Evolutionary conservation across 1,140 invertebrate species (phyloP).

Genomic region (Drosophila pallidifrons): DNA sequence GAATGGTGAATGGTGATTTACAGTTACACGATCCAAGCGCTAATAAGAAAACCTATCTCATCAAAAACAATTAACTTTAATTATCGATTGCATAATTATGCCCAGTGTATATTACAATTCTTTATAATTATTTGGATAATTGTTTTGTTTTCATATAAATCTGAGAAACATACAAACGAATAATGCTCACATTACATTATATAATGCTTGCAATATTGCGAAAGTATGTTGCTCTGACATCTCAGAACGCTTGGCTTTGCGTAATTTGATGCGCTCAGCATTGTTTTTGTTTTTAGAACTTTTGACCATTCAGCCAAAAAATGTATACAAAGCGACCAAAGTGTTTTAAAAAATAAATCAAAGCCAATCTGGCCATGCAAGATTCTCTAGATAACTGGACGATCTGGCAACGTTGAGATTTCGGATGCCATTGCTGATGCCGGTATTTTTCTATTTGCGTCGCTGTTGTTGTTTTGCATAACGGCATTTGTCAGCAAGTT

Average conservation of each 20-base stretch:
- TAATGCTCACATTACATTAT: neutral
- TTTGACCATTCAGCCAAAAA: neutral
- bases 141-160: too few species aligned
- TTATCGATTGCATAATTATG: neutral
- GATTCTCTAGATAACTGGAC: neutral
- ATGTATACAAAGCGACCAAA: neutral
- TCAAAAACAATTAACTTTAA: neutral
- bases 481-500: constrained; percentile 31
- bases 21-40: neutral
- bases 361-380: neutral
- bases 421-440: neutral
- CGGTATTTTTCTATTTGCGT: constrained; percentile 17
- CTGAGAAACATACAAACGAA: neutral
- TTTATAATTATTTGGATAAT: too few species aligned
- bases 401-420: constrained; percentile 19
- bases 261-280: neutral
- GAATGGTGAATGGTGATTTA: neutral
- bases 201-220: too few species aligned
- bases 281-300: too few species aligned
- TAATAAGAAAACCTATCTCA: neutral
- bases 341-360: too few species aligned
- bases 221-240: too few species aligned
- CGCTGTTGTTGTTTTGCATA: constrained; percentile 33
- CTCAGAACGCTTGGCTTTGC: neutral
- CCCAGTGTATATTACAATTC: neutral